phyloP scores from a whole-genome alignment of 2,888 invertebrate genomes.

The Polymixis lichenea region DNA sequence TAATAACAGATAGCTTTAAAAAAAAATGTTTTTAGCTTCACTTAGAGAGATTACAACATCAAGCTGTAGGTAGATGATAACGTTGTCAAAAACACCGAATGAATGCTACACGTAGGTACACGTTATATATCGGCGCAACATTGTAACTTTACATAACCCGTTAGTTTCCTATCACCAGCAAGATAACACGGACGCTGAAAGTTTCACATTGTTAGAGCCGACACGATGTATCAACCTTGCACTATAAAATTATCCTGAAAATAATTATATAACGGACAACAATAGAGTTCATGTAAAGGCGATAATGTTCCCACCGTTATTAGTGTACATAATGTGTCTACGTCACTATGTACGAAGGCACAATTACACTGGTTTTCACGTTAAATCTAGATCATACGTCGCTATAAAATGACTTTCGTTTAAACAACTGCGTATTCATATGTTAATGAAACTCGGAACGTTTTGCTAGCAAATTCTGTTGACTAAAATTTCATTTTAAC shows the following conservation, averaged over 20 bases:
- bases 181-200: constrained; percentile 28
- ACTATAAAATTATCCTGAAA: constrained; percentile 51
- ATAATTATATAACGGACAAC: constrained; percentile 50
- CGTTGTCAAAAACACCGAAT: background rate
- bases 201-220: constrained; percentile 31
- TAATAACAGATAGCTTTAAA: too few relatives aligned
- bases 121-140: background rate
- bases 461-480: constrained; percentile 27
- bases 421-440: constrained; percentile 52
- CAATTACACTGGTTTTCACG: constrained; percentile 38
- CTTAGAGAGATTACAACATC: background rate
- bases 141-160: background rate
- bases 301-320: constrained; percentile 50
- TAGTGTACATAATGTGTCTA: constrained; percentile 40
- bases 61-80: background rate
- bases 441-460: constrained; percentile 43
- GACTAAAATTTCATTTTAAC: constrained; percentile 20
- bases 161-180: background rate
- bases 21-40: too few relatives aligned
- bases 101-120: background rate
- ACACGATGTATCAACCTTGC: constrained; percentile 28
- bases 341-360: constrained; percentile 27
- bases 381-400: constrained; percentile 48
- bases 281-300: constrained; percentile 54
- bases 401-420: constrained; percentile 33